phyloP scores from a whole-genome alignment of 2,797 vertebrate species.

The Sebastiscus albofasciatus region DNA sequence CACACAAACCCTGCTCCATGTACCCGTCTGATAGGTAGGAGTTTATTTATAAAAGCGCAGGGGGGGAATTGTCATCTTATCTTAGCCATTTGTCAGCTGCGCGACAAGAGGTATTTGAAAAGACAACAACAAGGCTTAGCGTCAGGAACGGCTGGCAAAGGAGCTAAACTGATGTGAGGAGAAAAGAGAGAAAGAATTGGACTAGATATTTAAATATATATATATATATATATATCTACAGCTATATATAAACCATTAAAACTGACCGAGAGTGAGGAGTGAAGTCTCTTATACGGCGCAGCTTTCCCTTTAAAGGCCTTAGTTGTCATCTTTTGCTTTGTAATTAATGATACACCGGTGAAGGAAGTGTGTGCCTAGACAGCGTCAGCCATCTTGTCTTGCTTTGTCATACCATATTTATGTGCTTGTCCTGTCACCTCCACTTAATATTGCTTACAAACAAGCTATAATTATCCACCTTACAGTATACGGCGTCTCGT shows the following conservation, averaged over 20 bases:
- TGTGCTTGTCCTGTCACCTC: slow-evolving; percentile 59
- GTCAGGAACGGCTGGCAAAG: slow-evolving; percentile 74
- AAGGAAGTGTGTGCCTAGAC: slow-evolving; percentile 36
- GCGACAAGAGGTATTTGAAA: slow-evolving; percentile 83
- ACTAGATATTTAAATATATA: slow-evolving; percentile 6
- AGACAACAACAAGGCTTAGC: slow-evolving; percentile 83
- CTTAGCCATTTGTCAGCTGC: slow-evolving; percentile 82
- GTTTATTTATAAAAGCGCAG: slow-evolving; percentile 85
- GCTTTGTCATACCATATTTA: slow-evolving; percentile 60
- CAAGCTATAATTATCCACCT: slow-evolving; percentile 61
- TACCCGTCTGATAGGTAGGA: slow-evolving; percentile 63
- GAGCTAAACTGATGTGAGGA: slow-evolving; percentile 41
- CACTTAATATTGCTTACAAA: slow-evolving; percentile 57
- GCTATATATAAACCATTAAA: slow-evolving; percentile 28
- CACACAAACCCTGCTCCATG: slow-evolving; percentile 22
- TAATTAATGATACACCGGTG: slow-evolving; percentile 45
- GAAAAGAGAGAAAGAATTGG: slow-evolving; percentile 3
- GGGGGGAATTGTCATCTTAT: slow-evolving; percentile 85
- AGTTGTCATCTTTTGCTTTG: slow-evolving; percentile 43
- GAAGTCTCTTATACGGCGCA: not conserved
- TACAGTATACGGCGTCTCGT: slow-evolving; percentile 1
- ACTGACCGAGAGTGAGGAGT: not conserved
- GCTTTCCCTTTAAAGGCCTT: slow-evolving; percentile 29
- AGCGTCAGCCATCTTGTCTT: slow-evolving; percentile 61
- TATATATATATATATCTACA: not conserved